These are phyloP conservation scores for Rynchops niger DNA, from an alignment of 2,113 vertebrate species.

Conservation along the genomic window DNA sequence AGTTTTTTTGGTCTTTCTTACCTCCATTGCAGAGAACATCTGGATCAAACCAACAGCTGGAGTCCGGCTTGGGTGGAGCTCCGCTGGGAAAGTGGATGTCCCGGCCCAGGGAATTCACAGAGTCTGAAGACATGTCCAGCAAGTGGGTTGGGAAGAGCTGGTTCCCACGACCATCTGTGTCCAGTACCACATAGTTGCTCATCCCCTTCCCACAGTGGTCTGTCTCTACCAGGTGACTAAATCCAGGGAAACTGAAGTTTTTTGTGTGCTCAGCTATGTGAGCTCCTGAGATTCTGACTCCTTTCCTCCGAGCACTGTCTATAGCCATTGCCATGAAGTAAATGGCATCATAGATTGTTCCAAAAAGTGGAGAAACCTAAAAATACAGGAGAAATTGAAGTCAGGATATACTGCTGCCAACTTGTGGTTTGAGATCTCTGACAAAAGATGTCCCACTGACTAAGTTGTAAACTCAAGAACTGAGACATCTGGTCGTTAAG, in stretches of 20 bases:
- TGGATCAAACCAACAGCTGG: conserved; percentile 88
- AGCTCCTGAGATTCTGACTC: conserved; percentile 66
- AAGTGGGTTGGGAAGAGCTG: conserved; percentile 80
- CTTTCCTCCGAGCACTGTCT: conserved; percentile 70
- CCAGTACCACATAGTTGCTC: conserved; percentile 83
- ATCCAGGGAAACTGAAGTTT: conserved; percentile 82
- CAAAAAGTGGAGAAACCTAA: conserved; percentile 89
- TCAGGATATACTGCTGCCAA: not conserved
- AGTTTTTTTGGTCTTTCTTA: conserved; percentile 53
- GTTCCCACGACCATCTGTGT: conserved; percentile 77
- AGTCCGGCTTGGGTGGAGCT: conserved; percentile 75
- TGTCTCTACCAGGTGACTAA: conserved; percentile 81
- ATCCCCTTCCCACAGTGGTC: conserved; percentile 75
- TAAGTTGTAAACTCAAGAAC: not conserved
- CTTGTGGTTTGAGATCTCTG: not conserved
- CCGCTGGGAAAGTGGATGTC: conserved; percentile 83
- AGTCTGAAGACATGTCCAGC: conserved; percentile 72
- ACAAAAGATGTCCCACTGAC: not conserved
- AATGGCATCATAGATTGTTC: conserved; percentile 89
- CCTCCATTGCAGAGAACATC: conserved; percentile 81
- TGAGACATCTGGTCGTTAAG: not conserved
- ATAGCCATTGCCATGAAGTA: conserved; percentile 85
- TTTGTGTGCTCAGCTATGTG: conserved; percentile 77
- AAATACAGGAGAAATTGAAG: not conserved
- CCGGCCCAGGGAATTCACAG: conserved; percentile 69